Evolutionary conservation across 1,140 invertebrate genomes (phyloP).

Genomic region (Brachionus asplanchnoidis): DNA sequence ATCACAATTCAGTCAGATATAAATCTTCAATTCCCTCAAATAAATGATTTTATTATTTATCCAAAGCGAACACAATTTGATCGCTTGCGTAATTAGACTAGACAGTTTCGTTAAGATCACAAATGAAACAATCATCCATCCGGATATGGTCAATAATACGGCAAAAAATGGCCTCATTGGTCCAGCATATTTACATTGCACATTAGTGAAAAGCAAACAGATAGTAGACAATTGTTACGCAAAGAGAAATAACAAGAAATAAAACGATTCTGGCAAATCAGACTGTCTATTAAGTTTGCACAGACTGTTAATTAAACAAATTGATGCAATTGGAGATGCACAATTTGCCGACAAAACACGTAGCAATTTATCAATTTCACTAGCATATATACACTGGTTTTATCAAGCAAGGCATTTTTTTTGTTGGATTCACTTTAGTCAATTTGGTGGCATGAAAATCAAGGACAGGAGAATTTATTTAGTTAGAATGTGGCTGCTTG

Average conservation of each 20-base stretch:
- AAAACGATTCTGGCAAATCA: constrained; percentile 2
- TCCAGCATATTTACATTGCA: neutral
- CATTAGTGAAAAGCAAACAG: neutral
- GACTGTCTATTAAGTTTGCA: constrained; percentile 4
- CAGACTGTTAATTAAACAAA: constrained; percentile 13
- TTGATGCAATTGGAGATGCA: neutral
- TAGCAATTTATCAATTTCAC: neutral
- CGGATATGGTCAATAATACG: neutral
- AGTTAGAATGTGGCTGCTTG: neutral
- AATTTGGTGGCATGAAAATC: neutral
- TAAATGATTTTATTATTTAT: neutral
- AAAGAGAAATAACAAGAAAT: neutral
- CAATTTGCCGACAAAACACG: neutral
- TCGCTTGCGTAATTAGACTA: neutral
- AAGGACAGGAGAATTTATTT: neutral
- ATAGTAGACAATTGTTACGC: constrained; percentile 20
- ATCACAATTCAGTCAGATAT: neutral
- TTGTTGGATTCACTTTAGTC: neutral
- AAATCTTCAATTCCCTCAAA: neutral
- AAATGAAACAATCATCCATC: neutral
- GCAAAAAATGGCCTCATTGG: neutral
- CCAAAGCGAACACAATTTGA: neutral
- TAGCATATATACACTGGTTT: neutral
- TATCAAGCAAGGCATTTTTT: neutral
- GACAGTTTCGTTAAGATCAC: neutral